These are phyloP conservation scores for Phymanthus crucifer DNA, from an alignment of 92 coral and sea anemone species.

Conservation along the genomic window DNA sequence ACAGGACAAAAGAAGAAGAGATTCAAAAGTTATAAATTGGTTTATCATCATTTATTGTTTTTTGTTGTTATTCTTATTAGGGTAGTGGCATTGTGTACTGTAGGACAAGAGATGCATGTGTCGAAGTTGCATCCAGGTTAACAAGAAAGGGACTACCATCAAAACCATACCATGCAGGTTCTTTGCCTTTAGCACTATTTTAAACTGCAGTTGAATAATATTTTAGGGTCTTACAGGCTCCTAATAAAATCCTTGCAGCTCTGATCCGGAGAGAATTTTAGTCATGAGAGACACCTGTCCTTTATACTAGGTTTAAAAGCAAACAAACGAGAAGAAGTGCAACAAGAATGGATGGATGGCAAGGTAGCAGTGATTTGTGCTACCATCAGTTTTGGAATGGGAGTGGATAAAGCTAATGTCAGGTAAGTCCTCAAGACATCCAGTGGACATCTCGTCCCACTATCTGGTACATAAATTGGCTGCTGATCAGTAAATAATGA, in stretches of 20 bases:
- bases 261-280: neutral
- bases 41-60: neutral
- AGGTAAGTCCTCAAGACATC: conserved; percentile 49
- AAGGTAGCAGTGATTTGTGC: conserved; percentile 88
- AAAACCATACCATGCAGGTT: conserved; percentile 97
- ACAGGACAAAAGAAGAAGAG: neutral
- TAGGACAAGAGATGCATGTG: conserved; percentile 91
- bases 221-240: neutral
- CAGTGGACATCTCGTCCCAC: neutral
- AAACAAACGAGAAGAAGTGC: conserved; percentile 78
- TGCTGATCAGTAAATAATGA: too few species aligned
- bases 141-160: conserved; percentile 74
- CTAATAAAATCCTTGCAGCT: neutral
- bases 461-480: too few species aligned
- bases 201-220: neutral
- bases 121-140: conserved; percentile 87
- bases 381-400: conserved; percentile 99
- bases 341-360: conserved; percentile 98
- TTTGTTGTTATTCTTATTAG: conserved; percentile 26
- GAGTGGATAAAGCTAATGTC: conserved; percentile 89
- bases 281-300: neutral
- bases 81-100: conserved; percentile 98
- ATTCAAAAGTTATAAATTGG: too few species aligned
- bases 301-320: conserved; percentile 64
- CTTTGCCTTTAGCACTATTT: neutral